Evolutionary conservation across 2,888 invertebrate genomes (phyloP), one percentile per base, ranked within the genome.

Genomic region (Stegana nigrithorax): DNA sequence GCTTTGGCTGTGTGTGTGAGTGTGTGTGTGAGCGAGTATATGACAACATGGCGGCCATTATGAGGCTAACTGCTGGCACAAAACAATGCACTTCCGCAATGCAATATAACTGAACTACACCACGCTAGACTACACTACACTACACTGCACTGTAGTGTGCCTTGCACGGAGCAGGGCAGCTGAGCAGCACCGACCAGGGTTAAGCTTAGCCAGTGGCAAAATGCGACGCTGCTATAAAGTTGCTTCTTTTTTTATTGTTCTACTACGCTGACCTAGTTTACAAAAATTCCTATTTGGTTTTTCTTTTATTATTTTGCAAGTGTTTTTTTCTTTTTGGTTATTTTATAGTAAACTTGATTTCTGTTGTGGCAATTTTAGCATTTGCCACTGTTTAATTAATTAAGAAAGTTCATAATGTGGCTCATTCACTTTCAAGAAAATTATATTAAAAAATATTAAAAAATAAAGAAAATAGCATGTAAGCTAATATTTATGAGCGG

Each of bases 251-350:
- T n/a, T n/a, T n/a, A n/a, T n/a, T n/a, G n/a, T 62, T 60, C 39
- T 26, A 23, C 21, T 26, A 19, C 26, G 51, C 56, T 65, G 73
- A 67, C 66, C 67, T 70, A 75, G 50, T 69, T 73, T 25, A 55
- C 32, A 67, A 60, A 60, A 62, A 61, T 53, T 51, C n/a, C n/a
- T n/a, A n/a, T n/a, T n/a, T n/a, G n/a, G 4, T 42, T 58, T 58
- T 10, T 27, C 19, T 23, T 23, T 51, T 62, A 51, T 51, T 42
- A 21, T 45, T 45, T 44, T 32, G 32, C n/a, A 32, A 2, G 2
- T 12, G 17, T 44, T 44, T 44, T 44, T 44, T 44, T 44, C 17
- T 44, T 17, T 10, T 21, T 23, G 23, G 7, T 47, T 47, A 2
- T 23, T 47, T 23, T 47, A 12, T n/a, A n/a, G n/a, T 32, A 4